Conservation (phyloP, 1,140 invertebrate genomes). For the Stegodyphus mimosarum region DNA sequence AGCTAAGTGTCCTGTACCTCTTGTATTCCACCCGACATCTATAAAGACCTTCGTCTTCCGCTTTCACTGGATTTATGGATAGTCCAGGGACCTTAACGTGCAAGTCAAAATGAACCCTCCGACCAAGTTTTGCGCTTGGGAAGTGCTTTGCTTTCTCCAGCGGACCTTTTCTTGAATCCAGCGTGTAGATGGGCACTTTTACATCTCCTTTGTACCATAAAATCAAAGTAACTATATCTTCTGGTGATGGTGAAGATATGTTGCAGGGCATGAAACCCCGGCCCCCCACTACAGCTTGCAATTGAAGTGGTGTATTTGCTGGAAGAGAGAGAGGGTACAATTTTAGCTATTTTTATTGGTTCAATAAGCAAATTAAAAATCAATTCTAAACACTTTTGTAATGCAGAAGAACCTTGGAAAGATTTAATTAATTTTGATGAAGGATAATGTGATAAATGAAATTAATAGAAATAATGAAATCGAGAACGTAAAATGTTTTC, state of each 20-base stretch:
- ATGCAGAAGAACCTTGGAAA: too few species aligned
- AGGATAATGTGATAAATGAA: too few species aligned
- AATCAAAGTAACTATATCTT: constrained; percentile 81
- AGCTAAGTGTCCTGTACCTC: constrained; percentile 61
- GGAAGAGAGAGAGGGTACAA: too few species aligned
- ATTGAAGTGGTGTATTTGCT: neutral
- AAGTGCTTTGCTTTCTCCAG: constrained; percentile 61
- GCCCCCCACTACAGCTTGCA: constrained; percentile 77
- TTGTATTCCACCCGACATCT: constrained; percentile 63
- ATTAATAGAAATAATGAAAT: too few species aligned
- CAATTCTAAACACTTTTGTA: too few species aligned
- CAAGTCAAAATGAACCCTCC: constrained; percentile 61
- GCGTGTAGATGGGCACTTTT: constrained; percentile 80
- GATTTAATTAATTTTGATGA: too few species aligned
- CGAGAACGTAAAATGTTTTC: too few species aligned
- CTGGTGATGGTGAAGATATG: constrained; percentile 77
- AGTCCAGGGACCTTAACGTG: constrained; percentile 52
- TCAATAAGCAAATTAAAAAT: too few species aligned
- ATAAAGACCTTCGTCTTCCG: constrained; percentile 60
- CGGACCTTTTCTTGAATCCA: constrained; percentile 62
- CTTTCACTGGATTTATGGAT: constrained; percentile 56
- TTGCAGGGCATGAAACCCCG: constrained; percentile 84
- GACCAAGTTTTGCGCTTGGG: constrained; percentile 50
- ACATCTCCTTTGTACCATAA: constrained; percentile 81
- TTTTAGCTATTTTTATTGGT: too few species aligned